A percentile compares a stretch with the other conserved stretches of the same genome.
These are phyloP conservation scores for human (Homo sapiens) DNA, from an alignment of 2,113 vertebrate species.

Conservation along the genomic window DNA sequence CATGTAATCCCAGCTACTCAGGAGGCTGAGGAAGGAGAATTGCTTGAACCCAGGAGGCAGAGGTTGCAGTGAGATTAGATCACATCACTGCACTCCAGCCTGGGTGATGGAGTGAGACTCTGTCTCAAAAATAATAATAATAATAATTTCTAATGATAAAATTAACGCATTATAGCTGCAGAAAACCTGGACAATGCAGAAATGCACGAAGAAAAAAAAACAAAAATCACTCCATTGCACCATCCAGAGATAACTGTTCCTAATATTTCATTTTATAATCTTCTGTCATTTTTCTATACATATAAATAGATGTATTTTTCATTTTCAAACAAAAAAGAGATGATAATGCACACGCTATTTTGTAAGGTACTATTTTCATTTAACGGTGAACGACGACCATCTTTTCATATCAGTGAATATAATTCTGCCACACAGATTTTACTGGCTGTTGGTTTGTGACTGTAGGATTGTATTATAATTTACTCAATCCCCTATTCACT, in stretches of 20 bases:
- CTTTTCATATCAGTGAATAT: neutral
- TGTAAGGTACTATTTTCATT: neutral
- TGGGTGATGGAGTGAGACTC: too few relatives aligned
- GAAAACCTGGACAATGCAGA: neutral
- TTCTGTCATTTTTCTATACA: neutral
- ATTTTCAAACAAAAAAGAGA: conserved; percentile 44
- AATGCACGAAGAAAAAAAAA: neutral
- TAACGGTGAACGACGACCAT: neutral
- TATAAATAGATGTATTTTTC: conserved; percentile 37
- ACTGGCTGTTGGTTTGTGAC: neutral
- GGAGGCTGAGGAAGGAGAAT: too few relatives aligned
- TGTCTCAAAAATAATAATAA: neutral
- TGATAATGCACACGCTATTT: neutral
- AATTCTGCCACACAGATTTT: neutral
- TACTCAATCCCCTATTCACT: neutral
- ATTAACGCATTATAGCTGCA: neutral
- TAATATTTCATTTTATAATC: conserved; percentile 2
- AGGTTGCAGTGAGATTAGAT: too few relatives aligned
- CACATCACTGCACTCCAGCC: too few relatives aligned
- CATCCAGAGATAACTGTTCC: neutral
- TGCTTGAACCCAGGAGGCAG: too few relatives aligned
- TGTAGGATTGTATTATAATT: neutral
- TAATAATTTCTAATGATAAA: neutral
- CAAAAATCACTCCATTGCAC: neutral
- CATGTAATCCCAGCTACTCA: too few relatives aligned